Conservation (phyloP, 2,113 vertebrate genomes). For the Vicugna pacos region DNA sequence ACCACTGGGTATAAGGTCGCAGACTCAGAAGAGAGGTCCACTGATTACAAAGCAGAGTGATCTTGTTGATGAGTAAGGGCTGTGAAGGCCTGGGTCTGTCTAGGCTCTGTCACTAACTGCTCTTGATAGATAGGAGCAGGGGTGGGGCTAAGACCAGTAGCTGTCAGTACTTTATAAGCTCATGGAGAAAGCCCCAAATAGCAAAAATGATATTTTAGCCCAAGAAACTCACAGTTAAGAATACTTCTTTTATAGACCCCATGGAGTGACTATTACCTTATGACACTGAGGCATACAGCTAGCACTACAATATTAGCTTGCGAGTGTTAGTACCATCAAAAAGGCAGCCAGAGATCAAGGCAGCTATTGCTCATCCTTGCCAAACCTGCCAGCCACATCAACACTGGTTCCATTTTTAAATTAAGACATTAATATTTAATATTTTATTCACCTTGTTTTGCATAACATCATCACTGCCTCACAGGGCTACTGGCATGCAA, state of each 20-base stretch:
- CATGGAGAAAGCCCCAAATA: not conserved
- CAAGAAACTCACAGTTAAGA: not conserved
- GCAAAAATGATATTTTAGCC: not conserved
- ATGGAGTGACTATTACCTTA: not conserved
- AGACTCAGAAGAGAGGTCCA: not conserved
- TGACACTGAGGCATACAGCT: not conserved
- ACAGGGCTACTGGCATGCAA: not conserved
- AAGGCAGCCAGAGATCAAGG: not conserved
- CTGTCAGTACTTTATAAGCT: slow-evolving; percentile 22
- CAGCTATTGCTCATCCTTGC: not conserved
- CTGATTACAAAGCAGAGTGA: not conserved
- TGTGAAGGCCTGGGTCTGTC: not conserved
- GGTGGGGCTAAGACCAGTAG: not conserved
- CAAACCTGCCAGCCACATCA: not conserved
- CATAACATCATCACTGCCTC: not conserved
- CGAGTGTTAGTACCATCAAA: not conserved
- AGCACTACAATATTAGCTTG: not conserved
- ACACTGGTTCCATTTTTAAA: slow-evolving; percentile 40
- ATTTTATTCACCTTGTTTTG: slow-evolving; percentile 27
- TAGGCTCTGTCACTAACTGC: not conserved
- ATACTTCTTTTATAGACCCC: not conserved
- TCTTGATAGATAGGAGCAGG: not conserved
- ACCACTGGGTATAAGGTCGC: not conserved
- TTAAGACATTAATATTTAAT: slow-evolving; percentile 67
- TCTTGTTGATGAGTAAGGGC: not conserved